Base-by-base conservation (phyloP, 2,797 vertebrate species). In the Setipinna tenuifilis region DNA sequence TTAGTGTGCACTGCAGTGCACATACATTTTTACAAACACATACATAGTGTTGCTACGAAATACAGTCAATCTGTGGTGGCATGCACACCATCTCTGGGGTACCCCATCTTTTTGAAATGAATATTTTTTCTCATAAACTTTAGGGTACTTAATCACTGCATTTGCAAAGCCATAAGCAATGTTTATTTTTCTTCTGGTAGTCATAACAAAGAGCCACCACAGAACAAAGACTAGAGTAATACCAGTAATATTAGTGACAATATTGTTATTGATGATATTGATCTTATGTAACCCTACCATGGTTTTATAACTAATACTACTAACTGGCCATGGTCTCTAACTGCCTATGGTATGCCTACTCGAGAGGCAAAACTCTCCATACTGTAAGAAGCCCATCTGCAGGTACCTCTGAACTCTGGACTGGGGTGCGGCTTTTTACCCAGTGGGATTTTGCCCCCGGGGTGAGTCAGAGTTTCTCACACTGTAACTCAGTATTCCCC, bases 401-500 rank as follows among this genome's bases (percentile, higher is more conserved):
- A 88, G 31, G 71, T 78, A 16, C 19, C 31, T 44, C 71, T 78
- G 71, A 83, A 48, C 75, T 4, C 83, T 54, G 50, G 83, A 25
- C 83, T 81, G 90, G 86, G 90, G 87, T 19, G 89, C 87, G 90
- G 89, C 58, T 78, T 54, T 54, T 7, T 90, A 90, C 81, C 88
- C 86, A 58, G 44, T 41, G 21, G 86, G 90, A 90, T 85, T 85
- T 91, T 86, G 83, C 92, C 92, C 93, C 3, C 87, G 85, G 86
- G 91, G 89, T 90, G 87, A 87, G 88, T 92, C 87, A 91, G 92
- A 94, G 92, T 91, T 95, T 96, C 94, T 95, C 94, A 95, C 93
- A 94, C 90, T 96, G 95, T 94, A 96, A 95, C 94, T 89, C 91
- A 94, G 95, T 95, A 96, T 93, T 95, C 93, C 95, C 93, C 90